Base-by-base conservation (phyloP, 2,113 vertebrate genomes). In the Salvelinus namaycush region DNA sequence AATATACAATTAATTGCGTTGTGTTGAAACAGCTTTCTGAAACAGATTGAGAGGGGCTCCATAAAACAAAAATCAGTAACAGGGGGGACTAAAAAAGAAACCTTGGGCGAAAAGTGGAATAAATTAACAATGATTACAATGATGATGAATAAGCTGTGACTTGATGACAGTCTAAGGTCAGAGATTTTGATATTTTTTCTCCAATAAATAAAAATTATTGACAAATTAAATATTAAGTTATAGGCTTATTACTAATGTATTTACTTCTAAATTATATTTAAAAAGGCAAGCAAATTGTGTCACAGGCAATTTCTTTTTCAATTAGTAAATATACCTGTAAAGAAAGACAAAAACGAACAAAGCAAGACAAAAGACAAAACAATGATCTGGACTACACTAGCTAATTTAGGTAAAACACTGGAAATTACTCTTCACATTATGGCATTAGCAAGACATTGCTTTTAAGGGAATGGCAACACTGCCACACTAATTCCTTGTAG, bases 201-300 rank as follows among this genome's bases (percentile, higher is more conserved):
- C 51, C 76, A 93, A 94, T 94, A 94, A 94, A 93, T 94, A 93
- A 93, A 91, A 78, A 85, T 11, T 57, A 89, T 87, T 81, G 84
- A 91, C 81, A 91, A 84, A 84, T 90, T 90, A 92, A 92, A 94
- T 87, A 7, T 91, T 85, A 90, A 91, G 76, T 93, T 92, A 85
- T 73, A 92, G 89, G 87, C 88, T 80, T 81, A 31, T 68, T 71
- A 88, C 69, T 66, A 76, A 86, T 78, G 72, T 76, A 69, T 71
- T 74, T 57, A 83, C 72, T 86, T 85, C 70, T 71, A 74, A 80
- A 88, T 85, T 84, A 89, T 75, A 72, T 74, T 87, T 75, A 77
- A 85, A 85, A 81, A 87, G 79, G 85, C 75, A 91, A 87, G 87
- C 86, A 81, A 79, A 84, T 79, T 66, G 57, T 75, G 80, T 91